phyloP scores from a whole-genome alignment of 2,113 vertebrate genomes.

The Tor tambroides region DNA sequence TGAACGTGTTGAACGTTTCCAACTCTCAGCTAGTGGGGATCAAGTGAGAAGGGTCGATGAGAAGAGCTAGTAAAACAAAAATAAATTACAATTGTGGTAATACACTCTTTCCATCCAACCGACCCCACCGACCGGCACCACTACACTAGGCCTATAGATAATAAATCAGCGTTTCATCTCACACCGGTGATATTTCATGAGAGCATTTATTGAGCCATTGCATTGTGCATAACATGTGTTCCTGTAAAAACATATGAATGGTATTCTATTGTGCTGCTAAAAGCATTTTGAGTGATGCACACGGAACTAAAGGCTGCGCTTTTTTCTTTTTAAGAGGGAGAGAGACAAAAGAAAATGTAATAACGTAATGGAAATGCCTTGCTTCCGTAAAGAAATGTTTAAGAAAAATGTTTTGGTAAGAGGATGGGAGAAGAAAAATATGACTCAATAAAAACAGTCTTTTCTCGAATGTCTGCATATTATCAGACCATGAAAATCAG shows the following conservation, averaged over 20 bases:
- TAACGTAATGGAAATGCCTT: background rate
- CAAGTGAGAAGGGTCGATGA: background rate
- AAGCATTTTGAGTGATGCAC: slow-evolving; percentile 18
- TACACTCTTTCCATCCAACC: slow-evolving; percentile 14
- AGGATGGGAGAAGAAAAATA: background rate
- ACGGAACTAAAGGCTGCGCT: background rate
- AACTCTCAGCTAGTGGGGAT: background rate
- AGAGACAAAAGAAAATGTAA: slow-evolving; percentile 4
- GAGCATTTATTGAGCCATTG: slow-evolving; percentile 26
- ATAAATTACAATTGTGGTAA: slow-evolving; percentile 33
- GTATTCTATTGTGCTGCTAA: slow-evolving; percentile 27
- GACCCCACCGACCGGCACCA: background rate
- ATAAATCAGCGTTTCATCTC: slow-evolving; percentile 37
- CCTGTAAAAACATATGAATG: slow-evolving; percentile 24
- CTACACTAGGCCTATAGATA: slow-evolving; percentile 1
- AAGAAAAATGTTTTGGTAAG: background rate
- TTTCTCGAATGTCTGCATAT: slow-evolving; percentile 29
- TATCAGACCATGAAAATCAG: slow-evolving; percentile 36
- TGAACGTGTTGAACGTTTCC: background rate
- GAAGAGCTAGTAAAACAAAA: slow-evolving; percentile 27
- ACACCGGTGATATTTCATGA: slow-evolving; percentile 23
- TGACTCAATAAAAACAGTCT: background rate
- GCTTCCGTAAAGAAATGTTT: background rate
- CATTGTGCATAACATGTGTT: background rate
- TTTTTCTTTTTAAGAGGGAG: background rate